Evolutionary conservation across 2,113 vertebrate species (phyloP).

Genomic region (Condylura cristata): DNA sequence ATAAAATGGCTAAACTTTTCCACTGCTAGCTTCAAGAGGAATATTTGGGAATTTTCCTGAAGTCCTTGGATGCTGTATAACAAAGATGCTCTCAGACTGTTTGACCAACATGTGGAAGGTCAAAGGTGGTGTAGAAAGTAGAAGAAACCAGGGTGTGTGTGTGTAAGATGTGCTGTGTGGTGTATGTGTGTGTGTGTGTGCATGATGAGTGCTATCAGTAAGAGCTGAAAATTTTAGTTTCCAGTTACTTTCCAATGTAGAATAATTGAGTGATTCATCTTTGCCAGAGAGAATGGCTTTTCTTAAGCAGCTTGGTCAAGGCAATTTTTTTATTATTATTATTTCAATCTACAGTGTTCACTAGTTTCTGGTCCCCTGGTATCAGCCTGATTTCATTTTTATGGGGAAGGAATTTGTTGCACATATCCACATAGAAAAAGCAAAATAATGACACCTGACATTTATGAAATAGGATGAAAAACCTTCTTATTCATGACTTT

Average conservation of each 20-base stretch:
- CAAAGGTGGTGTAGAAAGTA: neutral
- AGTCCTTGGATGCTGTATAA: neutral
- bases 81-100: neutral
- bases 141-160: neutral
- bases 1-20: neutral
- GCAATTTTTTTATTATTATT: neutral
- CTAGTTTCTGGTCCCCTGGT: neutral
- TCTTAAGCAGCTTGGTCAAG: neutral
- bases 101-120: neutral
- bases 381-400: neutral
- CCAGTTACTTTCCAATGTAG: neutral
- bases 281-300: neutral
- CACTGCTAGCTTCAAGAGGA: neutral
- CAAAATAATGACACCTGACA: neutral
- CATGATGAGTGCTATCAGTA: neutral
- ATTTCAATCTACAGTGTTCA: neutral
- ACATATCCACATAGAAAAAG: neutral
- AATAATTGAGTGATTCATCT: neutral
- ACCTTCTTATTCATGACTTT: neutral
- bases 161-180: neutral
- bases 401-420: neutral
- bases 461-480: neutral
- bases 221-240: neutral
- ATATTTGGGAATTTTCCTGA: neutral
- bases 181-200: neutral